Percentiles rank a stretch among this genome's conserved stretches.
phyloP scores from a whole-genome alignment of 1,140 invertebrate species.

The Popillia japonica region DNA sequence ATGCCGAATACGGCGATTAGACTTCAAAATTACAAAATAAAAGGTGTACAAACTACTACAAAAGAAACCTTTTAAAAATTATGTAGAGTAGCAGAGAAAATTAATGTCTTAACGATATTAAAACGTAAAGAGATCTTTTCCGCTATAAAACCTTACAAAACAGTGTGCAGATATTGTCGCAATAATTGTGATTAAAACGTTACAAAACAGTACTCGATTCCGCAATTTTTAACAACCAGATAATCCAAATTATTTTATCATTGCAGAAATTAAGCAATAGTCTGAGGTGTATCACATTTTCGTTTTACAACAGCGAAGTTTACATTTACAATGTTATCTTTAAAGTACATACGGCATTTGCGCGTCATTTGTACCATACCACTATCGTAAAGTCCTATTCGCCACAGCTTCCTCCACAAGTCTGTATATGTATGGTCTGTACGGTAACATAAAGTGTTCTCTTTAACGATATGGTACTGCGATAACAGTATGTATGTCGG shows the following conservation, averaged over 20 bases:
- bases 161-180: constrained; percentile 37
- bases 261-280: background rate
- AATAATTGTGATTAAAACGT: background rate
- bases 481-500: background rate
- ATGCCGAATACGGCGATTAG: background rate
- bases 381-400: background rate
- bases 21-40: background rate
- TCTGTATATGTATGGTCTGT: background rate
- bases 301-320: background rate
- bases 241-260: background rate
- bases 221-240: constrained; percentile 6
- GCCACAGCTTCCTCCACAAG: background rate
- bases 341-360: background rate
- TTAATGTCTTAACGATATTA: background rate
- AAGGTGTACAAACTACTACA: background rate
- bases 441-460: background rate
- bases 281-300: background rate
- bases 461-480: background rate
- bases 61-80: background rate
- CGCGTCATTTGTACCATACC: background rate
- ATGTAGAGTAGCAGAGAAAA: background rate
- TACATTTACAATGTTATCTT: background rate
- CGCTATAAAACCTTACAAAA: constrained; percentile 40
- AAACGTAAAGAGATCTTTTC: constrained; percentile 40
- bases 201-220: background rate